A percentile compares a stretch with the other conserved stretches of the same genome.
phyloP scores from a whole-genome alignment of 2,888 invertebrate genomes.

The Arrhopalites spinosus region DNA sequence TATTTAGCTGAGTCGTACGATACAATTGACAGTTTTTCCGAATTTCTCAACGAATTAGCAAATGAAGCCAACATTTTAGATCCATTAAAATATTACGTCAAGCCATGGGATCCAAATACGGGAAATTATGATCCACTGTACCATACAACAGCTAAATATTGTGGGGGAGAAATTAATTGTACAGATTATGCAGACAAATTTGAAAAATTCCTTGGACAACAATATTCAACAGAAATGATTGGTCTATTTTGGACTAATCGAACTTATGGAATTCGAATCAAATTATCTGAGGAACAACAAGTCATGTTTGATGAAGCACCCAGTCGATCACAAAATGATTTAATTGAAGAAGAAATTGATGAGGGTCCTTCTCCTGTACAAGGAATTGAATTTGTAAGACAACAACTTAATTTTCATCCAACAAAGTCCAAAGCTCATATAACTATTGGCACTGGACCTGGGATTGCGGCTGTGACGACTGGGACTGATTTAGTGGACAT shows the following conservation, averaged over 20 bases:
- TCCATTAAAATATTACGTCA: conserved; percentile 42
- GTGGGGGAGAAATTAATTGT: conserved; percentile 38
- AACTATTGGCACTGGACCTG: conserved; percentile 44
- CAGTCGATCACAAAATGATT: background rate
- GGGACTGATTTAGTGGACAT: conserved; percentile 47
- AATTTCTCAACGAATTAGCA: conserved; percentile 39
- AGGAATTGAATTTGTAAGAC: conserved; percentile 43
- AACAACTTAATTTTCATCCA: conserved; percentile 44
- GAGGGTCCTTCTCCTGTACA: conserved; percentile 31
- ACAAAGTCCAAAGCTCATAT: conserved; percentile 42
- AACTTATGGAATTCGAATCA: conserved; percentile 47
- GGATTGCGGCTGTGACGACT: conserved; percentile 42
- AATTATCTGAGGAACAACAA: conserved; percentile 41
- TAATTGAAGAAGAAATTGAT: background rate
- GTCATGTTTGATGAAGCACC: conserved; percentile 36
- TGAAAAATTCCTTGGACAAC: conserved; percentile 36
- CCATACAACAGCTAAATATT: conserved; percentile 49
- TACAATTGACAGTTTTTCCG: conserved; percentile 2
- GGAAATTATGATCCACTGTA: conserved; percentile 30
- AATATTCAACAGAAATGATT: conserved; percentile 43
- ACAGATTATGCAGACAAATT: conserved; percentile 32
- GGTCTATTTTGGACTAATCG: conserved; percentile 45
- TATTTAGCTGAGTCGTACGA: conserved; percentile 37
- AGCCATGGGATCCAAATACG: conserved; percentile 46
- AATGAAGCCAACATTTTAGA: conserved; percentile 22